Evolutionary conservation across 2,888 invertebrate genomes (phyloP), one percentile per base, ranked within the genome.

Genomic region (Phaedon cochleariae): DNA sequence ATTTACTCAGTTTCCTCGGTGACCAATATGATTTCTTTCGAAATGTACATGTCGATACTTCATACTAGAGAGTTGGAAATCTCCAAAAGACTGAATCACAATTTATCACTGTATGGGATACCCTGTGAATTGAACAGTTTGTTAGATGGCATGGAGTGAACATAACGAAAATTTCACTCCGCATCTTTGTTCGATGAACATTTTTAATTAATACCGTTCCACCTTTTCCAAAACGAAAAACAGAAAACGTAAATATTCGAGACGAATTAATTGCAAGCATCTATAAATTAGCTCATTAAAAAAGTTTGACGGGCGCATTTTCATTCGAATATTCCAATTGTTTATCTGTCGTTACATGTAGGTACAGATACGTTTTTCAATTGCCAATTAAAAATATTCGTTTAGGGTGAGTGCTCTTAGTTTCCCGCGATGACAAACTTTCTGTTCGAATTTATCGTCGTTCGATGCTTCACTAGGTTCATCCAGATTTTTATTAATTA

Each of bases 261-360:
- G 54, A 62, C 49, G 22, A 59, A 63, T 66, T 55, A 66, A 66
- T 63, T 64, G 62, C 2, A 10, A 57, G 17, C 45, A 17, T 45
- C 55, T 22, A 45, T 37, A 57, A 57, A 45, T 45, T 45, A 57
- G 55, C 74, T 77, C 72, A 74, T 77, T 77, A 77, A 77, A 77
- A 76, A 72, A 41, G 41, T 41, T 76, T 77, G 37, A 9, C 12
- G 15, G 26, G 29, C 37, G 45, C 26, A 22, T 45, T 57, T 57
- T 26, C 26, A 57, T 41, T 48, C 45, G 53, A 20, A 26, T 31
- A 29, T 46, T 41, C 31, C 49, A 62, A n/a, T 66, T 66, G 66
- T 66, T 59, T 55, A 59, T 66, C 34, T 12, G 34, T 7, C 41
- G 15, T 26, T 26, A 26, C 26, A 26, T 26, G 26, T 46, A 62